Evolutionary conservation across 1,140 invertebrate genomes (phyloP).

Genomic region (Antheraea pernyi): DNA sequence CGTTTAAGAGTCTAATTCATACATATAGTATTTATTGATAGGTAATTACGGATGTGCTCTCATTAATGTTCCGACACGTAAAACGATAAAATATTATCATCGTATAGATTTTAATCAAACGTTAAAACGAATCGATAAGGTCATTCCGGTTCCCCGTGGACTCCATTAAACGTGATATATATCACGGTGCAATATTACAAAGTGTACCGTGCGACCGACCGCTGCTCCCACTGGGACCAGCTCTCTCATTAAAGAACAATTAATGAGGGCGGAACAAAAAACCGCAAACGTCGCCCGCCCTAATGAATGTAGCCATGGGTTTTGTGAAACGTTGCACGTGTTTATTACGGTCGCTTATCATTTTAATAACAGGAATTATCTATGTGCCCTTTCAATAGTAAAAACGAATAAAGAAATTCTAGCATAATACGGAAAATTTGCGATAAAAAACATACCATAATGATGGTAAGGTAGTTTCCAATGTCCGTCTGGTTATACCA

Average conservation of each 20-base stretch:
- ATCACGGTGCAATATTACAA: slow-evolving; percentile 47
- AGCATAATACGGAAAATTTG: no score
- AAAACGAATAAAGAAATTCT: neutral
- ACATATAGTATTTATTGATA: no score
- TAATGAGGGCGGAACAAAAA: slow-evolving; percentile 68
- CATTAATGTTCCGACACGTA: neutral
- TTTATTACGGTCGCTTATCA: slow-evolving; percentile 10
- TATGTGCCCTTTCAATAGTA: neutral
- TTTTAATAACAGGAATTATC: slow-evolving; percentile 5
- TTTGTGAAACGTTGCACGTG: slow-evolving; percentile 31
- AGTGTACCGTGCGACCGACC: slow-evolving; percentile 40
- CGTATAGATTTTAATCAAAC: neutral
- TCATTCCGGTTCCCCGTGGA: slow-evolving; percentile 29
- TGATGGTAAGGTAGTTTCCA: no score
- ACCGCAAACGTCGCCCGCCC: slow-evolving; percentile 46
- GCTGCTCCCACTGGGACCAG: slow-evolving; percentile 28
- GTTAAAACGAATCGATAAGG: neutral
- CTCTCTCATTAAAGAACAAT: slow-evolving; percentile 66
- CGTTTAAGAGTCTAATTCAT: no score
- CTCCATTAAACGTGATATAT: slow-evolving; percentile 50
- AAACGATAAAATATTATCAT: neutral
- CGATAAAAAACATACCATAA: no score
- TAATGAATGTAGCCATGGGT: slow-evolving; percentile 67
- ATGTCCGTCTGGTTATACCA: no score
- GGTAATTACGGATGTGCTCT: neutral